Evolutionary conservation across 2,113 vertebrate genomes (phyloP).

Genomic region (Apodemus speciosus): DNA sequence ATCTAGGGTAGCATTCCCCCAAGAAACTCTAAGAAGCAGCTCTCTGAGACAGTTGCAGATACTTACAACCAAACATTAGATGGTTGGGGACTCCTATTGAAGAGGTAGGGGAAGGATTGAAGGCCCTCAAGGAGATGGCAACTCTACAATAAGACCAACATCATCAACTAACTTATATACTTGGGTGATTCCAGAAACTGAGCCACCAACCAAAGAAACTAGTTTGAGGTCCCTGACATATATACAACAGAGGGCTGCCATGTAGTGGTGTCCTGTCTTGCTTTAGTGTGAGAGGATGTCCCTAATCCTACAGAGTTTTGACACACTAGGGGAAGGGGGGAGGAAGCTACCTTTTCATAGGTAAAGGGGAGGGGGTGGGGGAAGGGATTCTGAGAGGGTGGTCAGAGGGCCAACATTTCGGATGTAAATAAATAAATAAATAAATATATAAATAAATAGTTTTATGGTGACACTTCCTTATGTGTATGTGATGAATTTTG

Average conservation of each 20-base stretch:
- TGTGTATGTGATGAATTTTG: neutral
- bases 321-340: neutral
- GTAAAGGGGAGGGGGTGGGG: neutral
- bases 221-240: too few species aligned
- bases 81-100: neutral
- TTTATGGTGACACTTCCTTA: neutral
- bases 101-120: neutral
- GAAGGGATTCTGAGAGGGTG: neutral
- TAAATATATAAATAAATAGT: too few species aligned
- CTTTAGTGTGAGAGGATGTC: neutral
- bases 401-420: neutral
- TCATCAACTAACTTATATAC: neutral
- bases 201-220: neutral
- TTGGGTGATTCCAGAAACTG: neutral
- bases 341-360: too few species aligned
- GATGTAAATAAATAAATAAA: too few species aligned
- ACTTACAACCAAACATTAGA: neutral
- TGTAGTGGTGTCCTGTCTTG: too few species aligned
- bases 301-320: neutral
- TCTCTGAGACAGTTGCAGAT: too few species aligned
- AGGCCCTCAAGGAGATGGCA: neutral
- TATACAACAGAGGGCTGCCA: neutral
- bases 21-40: too few species aligned
- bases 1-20: too few species aligned
- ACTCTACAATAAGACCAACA: neutral